Percentiles rank a stretch among this genome's conserved stretches.
These are phyloP conservation scores for Heteromormyrus szaboi DNA, from an alignment of 2,797 vertebrate species.

Conservation along the genomic window DNA sequence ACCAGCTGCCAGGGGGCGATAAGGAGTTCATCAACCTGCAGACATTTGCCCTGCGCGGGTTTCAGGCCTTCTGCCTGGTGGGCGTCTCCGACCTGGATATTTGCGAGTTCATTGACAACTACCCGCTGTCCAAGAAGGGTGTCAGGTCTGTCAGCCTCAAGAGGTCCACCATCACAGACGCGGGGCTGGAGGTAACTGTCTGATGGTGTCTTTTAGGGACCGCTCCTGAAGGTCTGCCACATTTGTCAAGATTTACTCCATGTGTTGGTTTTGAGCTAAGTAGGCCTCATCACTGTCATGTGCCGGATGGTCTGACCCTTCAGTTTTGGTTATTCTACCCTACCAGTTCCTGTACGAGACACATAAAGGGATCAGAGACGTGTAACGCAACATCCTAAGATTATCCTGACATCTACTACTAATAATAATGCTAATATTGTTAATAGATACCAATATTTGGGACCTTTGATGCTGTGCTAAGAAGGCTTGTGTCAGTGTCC, in stretches of 20 bases:
- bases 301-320: not conserved
- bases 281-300: not conserved
- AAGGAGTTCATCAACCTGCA: constrained; percentile 97
- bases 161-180: constrained; percentile 95
- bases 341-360: not conserved
- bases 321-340: not conserved
- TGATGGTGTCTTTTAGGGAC: not conserved
- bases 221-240: not conserved
- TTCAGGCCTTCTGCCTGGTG: constrained; percentile 92
- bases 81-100: constrained; percentile 97
- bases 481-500: not conserved
- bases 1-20: constrained; percentile 75
- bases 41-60: constrained; percentile 86
- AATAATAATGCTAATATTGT: not conserved
- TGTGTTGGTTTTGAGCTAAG: not conserved
- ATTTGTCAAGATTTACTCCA: not conserved
- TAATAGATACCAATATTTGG: not conserved
- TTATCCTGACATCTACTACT: not conserved
- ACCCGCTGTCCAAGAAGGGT: constrained; percentile 93
- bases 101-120: constrained; percentile 99
- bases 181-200: constrained; percentile 81
- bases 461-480: not conserved
- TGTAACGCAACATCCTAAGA: too few relatives aligned
- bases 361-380: not conserved
- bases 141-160: constrained; percentile 96